Base-by-base conservation (phyloP, 2,797 vertebrate genomes). In the Sebastes jordani region DNA sequence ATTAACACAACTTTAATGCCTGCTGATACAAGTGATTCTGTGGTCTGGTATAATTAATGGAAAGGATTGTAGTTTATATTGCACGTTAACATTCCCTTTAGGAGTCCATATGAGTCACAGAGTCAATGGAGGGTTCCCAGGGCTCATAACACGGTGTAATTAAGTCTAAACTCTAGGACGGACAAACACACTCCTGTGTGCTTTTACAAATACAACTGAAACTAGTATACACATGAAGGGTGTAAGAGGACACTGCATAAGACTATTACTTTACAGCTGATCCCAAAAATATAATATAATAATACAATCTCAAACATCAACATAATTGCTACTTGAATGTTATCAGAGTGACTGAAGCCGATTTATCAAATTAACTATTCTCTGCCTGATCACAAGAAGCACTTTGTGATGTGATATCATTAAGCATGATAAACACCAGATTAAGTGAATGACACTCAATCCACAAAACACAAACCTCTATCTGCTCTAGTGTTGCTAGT, bases 1-100 rank as follows among this genome's bases (percentile, higher is more conserved):
- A 92, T 93, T 92, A 93, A 94, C 85, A 83, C 79, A 81, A 91
- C 80, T 90, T 92, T 78, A 92, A 93, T 86, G 86, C 80, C 83
- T 93, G 87, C 92, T 95, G 88, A 94, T 90, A 85, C 83, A 74
- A 90, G 87, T 83, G 76, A 87, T 88, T 94, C 83, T 86, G 83
- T 76, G 84, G 82, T 82, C 62, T 86, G 78, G 58, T 87, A 79
- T 91, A 90, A 92, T 91, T 92, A 91, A 92, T 86, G 65, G 60
- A 93, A 89, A 89, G 70, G 72, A 69, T 52, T 76, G 87, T 77
- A 71, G 81, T 84, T 89, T 86, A 81, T 86, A 89, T 87, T 89
- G 82, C 78, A 89, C 85, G 82, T 86, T 91, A 86, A 89, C 81
- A 85, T 84, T 70, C 76, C 87, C 78, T 78, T 42, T 3, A 61